Conservation (phyloP, 2,113 vertebrate genomes). For the Alouatta palliata region DNA sequence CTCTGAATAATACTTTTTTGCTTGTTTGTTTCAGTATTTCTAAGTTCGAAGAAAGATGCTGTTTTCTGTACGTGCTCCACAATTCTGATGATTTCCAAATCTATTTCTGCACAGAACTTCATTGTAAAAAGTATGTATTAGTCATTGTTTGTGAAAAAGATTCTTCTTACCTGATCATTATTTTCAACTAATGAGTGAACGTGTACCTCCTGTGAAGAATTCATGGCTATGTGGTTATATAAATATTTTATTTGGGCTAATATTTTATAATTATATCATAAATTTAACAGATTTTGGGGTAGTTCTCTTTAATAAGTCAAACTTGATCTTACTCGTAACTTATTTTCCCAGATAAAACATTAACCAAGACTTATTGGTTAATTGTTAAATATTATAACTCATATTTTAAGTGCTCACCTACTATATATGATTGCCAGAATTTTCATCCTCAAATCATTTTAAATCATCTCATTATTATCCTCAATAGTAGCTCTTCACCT, state of each 20-base stretch:
- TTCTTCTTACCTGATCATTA: slow-evolving; percentile 14
- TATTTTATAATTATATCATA: slow-evolving; percentile 41
- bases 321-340: slow-evolving; percentile 38
- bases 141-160: not conserved
- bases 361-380: slow-evolving; percentile 12
- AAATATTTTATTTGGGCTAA: slow-evolving; percentile 38
- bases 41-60: slow-evolving; percentile 98
- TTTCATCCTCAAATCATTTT: not conserved
- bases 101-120: slow-evolving; percentile 98
- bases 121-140: slow-evolving; percentile 93
- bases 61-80: slow-evolving; percentile 97
- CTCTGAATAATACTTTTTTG: slow-evolving; percentile 46
- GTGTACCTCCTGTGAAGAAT: not conserved
- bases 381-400: not conserved
- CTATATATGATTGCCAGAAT: not conserved
- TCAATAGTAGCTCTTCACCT: not conserved
- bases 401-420: slow-evolving; percentile 1
- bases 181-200: slow-evolving; percentile 34
- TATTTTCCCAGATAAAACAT: slow-evolving; percentile 38
- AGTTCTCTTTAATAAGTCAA: slow-evolving; percentile 23
- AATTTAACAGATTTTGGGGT: not conserved
- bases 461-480: not conserved
- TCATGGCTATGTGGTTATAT: not conserved
- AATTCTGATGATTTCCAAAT: slow-evolving; percentile 99
- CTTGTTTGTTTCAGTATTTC: slow-evolving; percentile 92